phyloP scores from a whole-genome alignment of 2,113 vertebrate genomes.

The Donacobius atricapilla region DNA sequence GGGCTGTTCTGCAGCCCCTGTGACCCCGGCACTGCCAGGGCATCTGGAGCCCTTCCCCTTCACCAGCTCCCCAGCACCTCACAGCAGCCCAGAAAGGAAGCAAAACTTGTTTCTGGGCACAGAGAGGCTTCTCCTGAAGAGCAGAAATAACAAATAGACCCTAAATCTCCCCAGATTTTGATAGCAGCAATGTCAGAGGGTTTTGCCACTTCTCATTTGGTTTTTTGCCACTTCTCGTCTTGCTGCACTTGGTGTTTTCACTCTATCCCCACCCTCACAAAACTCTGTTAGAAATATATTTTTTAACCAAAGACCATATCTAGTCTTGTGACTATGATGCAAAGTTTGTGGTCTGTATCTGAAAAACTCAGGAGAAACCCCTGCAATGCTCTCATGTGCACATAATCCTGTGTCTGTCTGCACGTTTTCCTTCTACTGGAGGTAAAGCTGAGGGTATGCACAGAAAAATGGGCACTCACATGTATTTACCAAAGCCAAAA shows the following conservation, averaged over 20 bases:
- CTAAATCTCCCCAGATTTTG: background rate
- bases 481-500: background rate
- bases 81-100: background rate
- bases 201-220: background rate
- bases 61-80: fast-evolving
- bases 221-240: background rate
- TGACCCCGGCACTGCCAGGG: fast-evolving
- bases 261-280: background rate
- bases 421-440: background rate
- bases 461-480: background rate
- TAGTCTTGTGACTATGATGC: background rate
- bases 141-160: background rate
- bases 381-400: fast-evolving
- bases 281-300: background rate
- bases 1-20: too few relatives aligned
- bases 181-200: background rate
- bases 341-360: background rate
- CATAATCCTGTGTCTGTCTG: too few relatives aligned
- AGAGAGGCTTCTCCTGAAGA: background rate
- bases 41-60: background rate
- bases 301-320: background rate
- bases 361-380: background rate
- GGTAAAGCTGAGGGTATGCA: background rate
- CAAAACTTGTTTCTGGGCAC: background rate
- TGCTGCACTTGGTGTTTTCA: background rate